Evolutionary conservation across 2,888 invertebrate genomes (phyloP), one percentile per base, ranked within the genome.

Genomic region (Beris chalybata): DNA sequence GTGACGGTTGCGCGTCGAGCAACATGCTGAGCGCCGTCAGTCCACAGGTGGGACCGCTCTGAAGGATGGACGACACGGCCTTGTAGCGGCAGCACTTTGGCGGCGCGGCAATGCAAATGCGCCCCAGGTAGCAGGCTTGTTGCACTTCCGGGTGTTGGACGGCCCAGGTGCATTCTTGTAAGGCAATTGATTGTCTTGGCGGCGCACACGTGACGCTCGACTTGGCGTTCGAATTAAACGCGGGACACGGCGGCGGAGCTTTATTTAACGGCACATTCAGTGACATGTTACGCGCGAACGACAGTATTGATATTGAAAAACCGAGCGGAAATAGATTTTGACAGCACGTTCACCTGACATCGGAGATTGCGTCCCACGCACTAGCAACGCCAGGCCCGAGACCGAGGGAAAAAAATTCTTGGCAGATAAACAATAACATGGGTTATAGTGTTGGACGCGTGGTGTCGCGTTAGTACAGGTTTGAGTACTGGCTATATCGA

Each of bases 21-120:
- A 90, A 83, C 91, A 95, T 94, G 47, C 90, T 89, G 38, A 95
- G 78, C 3, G 94, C 93, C n/a, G 92, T 91, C 66, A 95, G 78
- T 7, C 95, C 95, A 82, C 95, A 95, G 73, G 93, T 94, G 4
- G 89, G 89, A 0, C 89, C 81, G n/a, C 74, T 71, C 72, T 81
- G 81, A 0, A 79, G 66, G 13, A 78, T 72, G 9, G 77, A 74
- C 30, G 68, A 22, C 12, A 81, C 74, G 57, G 73, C 75, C 67
- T 76, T 82, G 68, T 83, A 84, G 66, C 79, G 79, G 67, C 82
- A 85, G 61, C 74, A 76, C 71, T 80, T 81, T 3, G 89, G 88
- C 55, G 82, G 74, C 58, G 75, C 73, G 31, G 83, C 70, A 47
- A 82, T 78, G 71, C 84, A 85, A 22, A 87, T 80, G 64, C 82